Evolutionary conservation across 2,888 invertebrate species (phyloP), one percentile per base, ranked within the genome.

Genomic region (Calliphora vomitoria): DNA sequence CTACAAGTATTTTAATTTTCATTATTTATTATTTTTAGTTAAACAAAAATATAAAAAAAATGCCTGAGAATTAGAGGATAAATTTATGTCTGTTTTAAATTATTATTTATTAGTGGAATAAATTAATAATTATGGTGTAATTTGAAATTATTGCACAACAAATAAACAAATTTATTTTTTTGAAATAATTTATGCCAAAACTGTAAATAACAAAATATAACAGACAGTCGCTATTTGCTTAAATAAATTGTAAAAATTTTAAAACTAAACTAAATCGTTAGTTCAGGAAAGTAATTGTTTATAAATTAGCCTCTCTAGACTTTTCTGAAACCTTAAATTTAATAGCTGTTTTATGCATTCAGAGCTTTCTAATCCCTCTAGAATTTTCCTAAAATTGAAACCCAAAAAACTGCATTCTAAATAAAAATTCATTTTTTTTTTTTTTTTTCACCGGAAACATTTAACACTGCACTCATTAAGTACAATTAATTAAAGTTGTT

Each of bases 401-500:
- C 4, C 11, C 15, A 38, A 13, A 71, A n/a, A 20, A 71, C 35
- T 25, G 18, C 55, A 38, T 13, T 72, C 18, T 6, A 66, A 4
- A 47, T 31, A 5, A 35, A 31, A 60, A 74, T 44, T 44, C n/a
- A n/a, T n/a, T n/a, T n/a, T n/a, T n/a, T n/a, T n/a, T n/a, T n/a
- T n/a, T n/a, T n/a, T n/a, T 11, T 44, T 25, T 60, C 18, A 25
- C 47, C 50, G 80, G 71, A 80, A 80, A 80, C 50, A 62, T 62
- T 80, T 44, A n/a, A 55, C 35, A 8, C 53, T 74, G 55, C 50
- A 18, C 66, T 50, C 58, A 75, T 75, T 82, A 38, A 58, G 25
- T 38, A 44, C 74, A 76, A 82, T 76, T 82, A 69, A 82, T 69
- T 69, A 50, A 62, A 38, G 55, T 41, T 25, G 15, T 25, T 60